phyloP scores from a whole-genome alignment of 1,140 invertebrate species.

The Scaptodrosophila lebanonensis region DNA sequence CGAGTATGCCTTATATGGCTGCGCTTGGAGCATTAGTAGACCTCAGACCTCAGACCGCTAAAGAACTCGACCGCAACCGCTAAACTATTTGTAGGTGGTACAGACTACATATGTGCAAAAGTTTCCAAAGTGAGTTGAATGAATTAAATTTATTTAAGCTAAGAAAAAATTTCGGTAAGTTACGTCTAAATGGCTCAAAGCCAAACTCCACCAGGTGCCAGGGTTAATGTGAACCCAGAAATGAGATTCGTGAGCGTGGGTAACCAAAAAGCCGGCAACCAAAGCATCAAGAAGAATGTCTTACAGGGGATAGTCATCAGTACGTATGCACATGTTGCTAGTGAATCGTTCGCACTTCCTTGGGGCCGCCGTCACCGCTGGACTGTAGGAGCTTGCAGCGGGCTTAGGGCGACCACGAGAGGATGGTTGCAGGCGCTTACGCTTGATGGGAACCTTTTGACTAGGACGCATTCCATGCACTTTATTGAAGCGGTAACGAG shows the following conservation, averaged over 20 bases:
- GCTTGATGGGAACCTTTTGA: slow-evolving; percentile 47
- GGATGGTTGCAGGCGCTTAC: slow-evolving; percentile 43
- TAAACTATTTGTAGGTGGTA: too few relatives aligned
- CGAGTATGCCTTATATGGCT: too few relatives aligned
- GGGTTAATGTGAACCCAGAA: slow-evolving; percentile 15
- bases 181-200: slow-evolving; percentile 30
- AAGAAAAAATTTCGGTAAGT: too few relatives aligned
- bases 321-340: slow-evolving; percentile 85
- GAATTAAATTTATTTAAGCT: slow-evolving; percentile 54
- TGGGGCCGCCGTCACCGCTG: slow-evolving; percentile 28
- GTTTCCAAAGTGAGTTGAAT: slow-evolving; percentile 32
- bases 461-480: too few relatives aligned
- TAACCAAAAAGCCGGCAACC: slow-evolving; percentile 23
- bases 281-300: slow-evolving; percentile 53
- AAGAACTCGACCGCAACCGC: slow-evolving; percentile 33
- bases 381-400: slow-evolving; percentile 49
- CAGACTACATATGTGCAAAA: slow-evolving; percentile 41
- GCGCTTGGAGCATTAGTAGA: slow-evolving; percentile 7
- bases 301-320: slow-evolving; percentile 88
- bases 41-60: too few relatives aligned
- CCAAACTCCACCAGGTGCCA: slow-evolving; percentile 38
- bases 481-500: slow-evolving; percentile 60
- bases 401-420: slow-evolving; percentile 34
- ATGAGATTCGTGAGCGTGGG: slow-evolving; percentile 5
- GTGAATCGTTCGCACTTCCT: slow-evolving; percentile 84